A percentile compares a stretch with the other conserved stretches of the same genome.
phyloP scores from a whole-genome alignment of 1,140 invertebrate species.

The Caenorhabditis brenneri region DNA sequence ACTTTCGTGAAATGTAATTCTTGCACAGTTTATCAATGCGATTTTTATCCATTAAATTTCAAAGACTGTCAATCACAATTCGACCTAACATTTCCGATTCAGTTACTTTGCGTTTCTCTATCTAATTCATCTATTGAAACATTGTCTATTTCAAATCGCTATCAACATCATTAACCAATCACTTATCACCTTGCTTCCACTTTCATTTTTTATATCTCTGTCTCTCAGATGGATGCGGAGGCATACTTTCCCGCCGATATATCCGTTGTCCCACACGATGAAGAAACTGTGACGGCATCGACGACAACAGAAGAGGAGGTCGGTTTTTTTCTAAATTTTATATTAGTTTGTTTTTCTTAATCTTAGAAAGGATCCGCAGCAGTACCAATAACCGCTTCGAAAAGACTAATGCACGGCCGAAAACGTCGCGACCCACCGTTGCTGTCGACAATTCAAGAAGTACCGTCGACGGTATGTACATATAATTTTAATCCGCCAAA shows the following conservation, averaged over 20 bases:
- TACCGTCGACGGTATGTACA: conserved; percentile 29
- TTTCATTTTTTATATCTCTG: conserved; percentile 3
- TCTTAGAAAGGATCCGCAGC: not conserved
- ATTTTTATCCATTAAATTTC: too few relatives aligned
- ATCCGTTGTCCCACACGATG: conserved; percentile 15
- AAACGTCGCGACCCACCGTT: not conserved
- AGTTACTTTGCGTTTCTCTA: not conserved
- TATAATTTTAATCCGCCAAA: not conserved
- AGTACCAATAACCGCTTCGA: not conserved
- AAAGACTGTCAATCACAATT: too few relatives aligned
- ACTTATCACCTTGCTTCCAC: conserved; percentile 19
- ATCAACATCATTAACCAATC: conserved; percentile 21
- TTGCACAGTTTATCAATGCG: not conserved
- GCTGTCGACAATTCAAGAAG: not conserved
- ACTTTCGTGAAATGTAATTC: too few relatives aligned
- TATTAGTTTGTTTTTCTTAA: not conserved
- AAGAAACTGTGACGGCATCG: conserved; percentile 16
- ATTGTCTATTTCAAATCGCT: conserved; percentile 19
- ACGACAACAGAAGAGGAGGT: not conserved
- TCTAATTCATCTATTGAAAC: not conserved
- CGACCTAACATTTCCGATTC: too few relatives aligned
- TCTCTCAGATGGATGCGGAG: conserved; percentile 38
- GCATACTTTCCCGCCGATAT: conserved; percentile 35
- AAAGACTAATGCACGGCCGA: not conserved
- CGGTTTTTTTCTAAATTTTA: not conserved